phyloP scores from a whole-genome alignment of 2,888 invertebrate species.

The Coecobrya sp. region DNA sequence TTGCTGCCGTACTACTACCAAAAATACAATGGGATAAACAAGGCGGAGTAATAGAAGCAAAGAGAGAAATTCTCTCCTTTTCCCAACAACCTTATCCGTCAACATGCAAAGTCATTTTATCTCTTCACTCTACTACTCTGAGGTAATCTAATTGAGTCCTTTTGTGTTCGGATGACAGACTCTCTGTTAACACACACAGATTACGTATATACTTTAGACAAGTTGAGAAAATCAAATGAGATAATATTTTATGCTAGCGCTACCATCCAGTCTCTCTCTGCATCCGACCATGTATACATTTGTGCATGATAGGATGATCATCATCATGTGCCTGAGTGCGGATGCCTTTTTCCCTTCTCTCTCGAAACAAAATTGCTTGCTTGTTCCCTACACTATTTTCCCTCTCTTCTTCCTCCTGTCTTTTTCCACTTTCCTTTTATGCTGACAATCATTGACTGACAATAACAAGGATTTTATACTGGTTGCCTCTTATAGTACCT shows the following conservation, averaged over 20 bases:
- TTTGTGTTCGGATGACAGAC: constrained; percentile 79
- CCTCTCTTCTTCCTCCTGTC: not conserved
- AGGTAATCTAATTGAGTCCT: constrained; percentile 81
- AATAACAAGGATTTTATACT: constrained; percentile 61
- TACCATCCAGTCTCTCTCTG: not conserved
- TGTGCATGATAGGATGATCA: constrained; percentile 33
- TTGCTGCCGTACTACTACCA: constrained; percentile 13
- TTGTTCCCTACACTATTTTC: constrained; percentile 54
- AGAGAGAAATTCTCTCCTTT: constrained; percentile 26
- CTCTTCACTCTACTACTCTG: constrained; percentile 34
- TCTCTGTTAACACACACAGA: constrained; percentile 72
- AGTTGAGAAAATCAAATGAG: constrained; percentile 63
- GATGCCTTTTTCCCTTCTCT: constrained; percentile 33
- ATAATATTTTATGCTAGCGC: constrained; percentile 15
- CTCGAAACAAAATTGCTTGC: constrained; percentile 72
- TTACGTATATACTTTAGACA: constrained; percentile 66
- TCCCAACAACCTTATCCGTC: constrained; percentile 19
- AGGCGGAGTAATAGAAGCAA: not conserved
- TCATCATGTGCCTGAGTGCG: constrained; percentile 24
- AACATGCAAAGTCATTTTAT: constrained; percentile 65
- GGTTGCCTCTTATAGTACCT: not conserved
- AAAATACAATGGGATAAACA: constrained; percentile 57
- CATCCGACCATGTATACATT: constrained; percentile 9
- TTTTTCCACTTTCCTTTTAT: constrained; percentile 11
- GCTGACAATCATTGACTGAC: constrained; percentile 50